A percentile compares a stretch with the other conserved stretches of the same genome.
phyloP scores from a whole-genome alignment of 1,140 invertebrate species.

The Leguminivora glycinivorella region DNA sequence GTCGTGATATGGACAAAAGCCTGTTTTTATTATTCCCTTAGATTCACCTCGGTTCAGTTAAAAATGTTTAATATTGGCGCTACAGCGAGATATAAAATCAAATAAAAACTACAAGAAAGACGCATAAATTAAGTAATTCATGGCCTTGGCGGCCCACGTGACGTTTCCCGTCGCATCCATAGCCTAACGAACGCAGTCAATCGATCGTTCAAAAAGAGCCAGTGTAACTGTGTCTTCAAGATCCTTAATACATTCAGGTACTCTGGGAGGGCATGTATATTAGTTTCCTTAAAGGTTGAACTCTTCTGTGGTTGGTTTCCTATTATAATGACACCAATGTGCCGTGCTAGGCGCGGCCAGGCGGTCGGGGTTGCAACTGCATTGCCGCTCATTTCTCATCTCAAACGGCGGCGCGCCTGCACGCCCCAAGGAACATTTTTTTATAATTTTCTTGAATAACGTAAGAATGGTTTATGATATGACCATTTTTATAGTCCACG shows the following conservation, averaged over 20 bases:
- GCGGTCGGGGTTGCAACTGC: constrained; percentile 53
- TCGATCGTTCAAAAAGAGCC: no score
- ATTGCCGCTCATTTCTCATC: constrained; percentile 71
- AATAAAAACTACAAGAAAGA: neutral
- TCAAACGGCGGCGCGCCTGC: constrained; percentile 60
- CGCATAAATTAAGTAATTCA: neutral
- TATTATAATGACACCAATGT: neutral
- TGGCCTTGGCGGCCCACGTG: neutral
- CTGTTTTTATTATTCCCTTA: no score
- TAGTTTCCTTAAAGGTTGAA: no score
- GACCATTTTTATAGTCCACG: neutral
- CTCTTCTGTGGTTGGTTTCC: neutral
- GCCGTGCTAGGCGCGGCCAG: constrained; percentile 33
- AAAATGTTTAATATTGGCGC: neutral
- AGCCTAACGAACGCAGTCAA: neutral
- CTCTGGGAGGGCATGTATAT: no score
- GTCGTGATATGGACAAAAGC: no score
- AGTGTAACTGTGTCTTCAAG: no score
- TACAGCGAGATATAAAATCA: neutral
- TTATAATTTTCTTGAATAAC: constrained; percentile 26
- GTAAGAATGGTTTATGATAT: constrained; percentile 5
- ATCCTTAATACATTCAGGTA: no score
- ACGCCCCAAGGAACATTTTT: constrained; percentile 18
- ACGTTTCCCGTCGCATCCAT: neutral
- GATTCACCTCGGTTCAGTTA: no score